These are phyloP conservation scores for Epicampocera succincta DNA, from an alignment of 2,888 invertebrate genomes.

Conservation along the genomic window DNA sequence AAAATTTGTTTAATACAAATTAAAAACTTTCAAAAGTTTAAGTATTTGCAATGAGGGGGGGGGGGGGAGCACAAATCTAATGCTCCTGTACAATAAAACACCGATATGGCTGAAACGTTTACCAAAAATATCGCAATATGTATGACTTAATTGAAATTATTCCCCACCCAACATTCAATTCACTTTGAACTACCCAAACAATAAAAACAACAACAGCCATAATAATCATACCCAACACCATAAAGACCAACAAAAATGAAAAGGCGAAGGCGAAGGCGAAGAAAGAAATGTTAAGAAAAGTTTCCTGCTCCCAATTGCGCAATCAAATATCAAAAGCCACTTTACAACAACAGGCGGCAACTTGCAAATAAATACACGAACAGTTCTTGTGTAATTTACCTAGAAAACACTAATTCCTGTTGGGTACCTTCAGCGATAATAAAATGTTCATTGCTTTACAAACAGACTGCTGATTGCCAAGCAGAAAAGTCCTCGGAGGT, in stretches of 20 bases:
- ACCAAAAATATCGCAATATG: conserved; percentile 76
- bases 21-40: too few species aligned
- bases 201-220: conserved; percentile 41
- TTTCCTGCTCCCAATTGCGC: conserved; percentile 68
- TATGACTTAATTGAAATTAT: conserved; percentile 79
- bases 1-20: too few species aligned
- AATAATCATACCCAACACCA: conserved; percentile 64
- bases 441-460: conserved; percentile 24
- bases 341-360: conserved; percentile 61
- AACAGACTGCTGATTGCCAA: not conserved
- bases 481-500: conserved; percentile 14
- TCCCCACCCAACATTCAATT: conserved; percentile 77
- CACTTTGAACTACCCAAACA: conserved; percentile 18
- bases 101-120: conserved; percentile 61
- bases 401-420: conserved; percentile 36
- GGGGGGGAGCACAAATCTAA: not conserved
- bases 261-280: not conserved
- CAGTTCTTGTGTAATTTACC: conserved; percentile 55
- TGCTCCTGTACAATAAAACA: conserved; percentile 28
- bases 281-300: conserved; percentile 41
- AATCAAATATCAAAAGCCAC: conserved; percentile 70
- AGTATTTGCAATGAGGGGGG: conserved; percentile 1
- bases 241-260: conserved; percentile 46
- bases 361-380: conserved; percentile 32
- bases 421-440: conserved; percentile 55